These are phyloP conservation scores for Aphelinus certus DNA, from an alignment of 1,140 invertebrate genomes.

Conservation along the genomic window DNA sequence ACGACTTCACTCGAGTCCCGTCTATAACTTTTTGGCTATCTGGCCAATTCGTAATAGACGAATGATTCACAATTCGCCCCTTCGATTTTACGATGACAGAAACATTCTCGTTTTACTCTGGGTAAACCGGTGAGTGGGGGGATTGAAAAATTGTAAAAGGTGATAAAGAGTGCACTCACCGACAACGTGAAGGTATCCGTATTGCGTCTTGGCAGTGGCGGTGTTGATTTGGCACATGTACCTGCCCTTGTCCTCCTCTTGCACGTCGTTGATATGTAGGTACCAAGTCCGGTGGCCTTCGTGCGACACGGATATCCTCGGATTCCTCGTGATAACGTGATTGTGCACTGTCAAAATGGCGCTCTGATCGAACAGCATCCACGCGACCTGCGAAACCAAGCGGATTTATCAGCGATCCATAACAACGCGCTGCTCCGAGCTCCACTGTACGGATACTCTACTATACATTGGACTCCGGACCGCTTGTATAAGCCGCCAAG, in stretches of 20 bases:
- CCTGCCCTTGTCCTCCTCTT: conserved; percentile 88
- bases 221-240: conserved; percentile 98
- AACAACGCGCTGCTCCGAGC: too few species aligned
- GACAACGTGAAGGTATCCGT: conserved; percentile 91
- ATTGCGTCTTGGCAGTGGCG: conserved; percentile 89
- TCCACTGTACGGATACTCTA: too few species aligned
- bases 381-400: conserved; percentile 79
- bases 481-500: too few species aligned
- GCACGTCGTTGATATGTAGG: conserved; percentile 89
- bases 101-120: too few species aligned
- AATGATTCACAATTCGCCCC: too few species aligned
- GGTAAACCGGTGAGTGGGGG: too few species aligned
- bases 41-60: too few species aligned
- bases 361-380: conserved; percentile 95
- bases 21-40: too few species aligned
- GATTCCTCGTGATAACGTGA: conserved; percentile 92
- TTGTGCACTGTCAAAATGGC: conserved; percentile 92
- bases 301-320: conserved; percentile 88
- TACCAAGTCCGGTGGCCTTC: conserved; percentile 90
- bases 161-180: conserved; percentile 72
- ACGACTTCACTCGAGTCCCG: too few species aligned
- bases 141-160: not conserved
- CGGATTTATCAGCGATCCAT: too few species aligned
- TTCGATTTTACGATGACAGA: too few species aligned
- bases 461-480: too few species aligned